Base-by-base conservation (phyloP, 2,113 vertebrate genomes). In the Thamnaconus septentrionalis region DNA sequence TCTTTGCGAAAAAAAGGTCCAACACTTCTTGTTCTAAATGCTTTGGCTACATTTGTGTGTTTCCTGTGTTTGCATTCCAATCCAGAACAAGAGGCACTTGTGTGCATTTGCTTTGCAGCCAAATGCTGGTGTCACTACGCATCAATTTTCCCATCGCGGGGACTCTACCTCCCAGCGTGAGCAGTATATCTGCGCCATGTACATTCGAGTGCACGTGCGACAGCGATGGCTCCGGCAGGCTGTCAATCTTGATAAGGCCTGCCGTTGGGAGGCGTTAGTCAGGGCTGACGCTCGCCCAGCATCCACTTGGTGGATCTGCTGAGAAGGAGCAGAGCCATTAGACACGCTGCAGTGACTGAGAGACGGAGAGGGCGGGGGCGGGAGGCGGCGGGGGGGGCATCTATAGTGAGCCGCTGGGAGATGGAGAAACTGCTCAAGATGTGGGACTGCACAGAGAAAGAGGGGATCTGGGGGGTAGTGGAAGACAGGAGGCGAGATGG, bases 281-380 rank as follows among this genome's bases (percentile, higher is more conserved):
- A n/a, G 65, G 66, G 71, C 71, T 62, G 80, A 69, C 44, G 70
- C 71, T 81, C 18, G 49, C 64, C 69, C 8, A 65, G 75, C 80
- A 72, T 80, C 76, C 50, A 41, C 56, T 61, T 76, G 79, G 83
- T 75, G 81, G 76, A 84, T 87, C 76, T 81, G 80, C 84, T 75
- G 74, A 80, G 76, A 70, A 63, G 70, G 73, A 85, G 82, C 72
- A 11, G 73, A 80, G 66, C 81, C 83, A 85, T 85, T 87, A 84
- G 85, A 85, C 81, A 85, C 48, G 81, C 87, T 85, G 85, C 85
- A 87, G 82, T 87, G 83, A 76, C 77, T 83, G 70, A 72, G 64
- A 60, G 75, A 55, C 50, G 45, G 59, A 10, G 18, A 57, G 53
- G 59, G 12, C 54, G 46, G 55, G 39, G 69, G 18, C 18, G 18